Conservation (phyloP, 2,797 vertebrate species). For the Ptychadena robeensis region DNA sequence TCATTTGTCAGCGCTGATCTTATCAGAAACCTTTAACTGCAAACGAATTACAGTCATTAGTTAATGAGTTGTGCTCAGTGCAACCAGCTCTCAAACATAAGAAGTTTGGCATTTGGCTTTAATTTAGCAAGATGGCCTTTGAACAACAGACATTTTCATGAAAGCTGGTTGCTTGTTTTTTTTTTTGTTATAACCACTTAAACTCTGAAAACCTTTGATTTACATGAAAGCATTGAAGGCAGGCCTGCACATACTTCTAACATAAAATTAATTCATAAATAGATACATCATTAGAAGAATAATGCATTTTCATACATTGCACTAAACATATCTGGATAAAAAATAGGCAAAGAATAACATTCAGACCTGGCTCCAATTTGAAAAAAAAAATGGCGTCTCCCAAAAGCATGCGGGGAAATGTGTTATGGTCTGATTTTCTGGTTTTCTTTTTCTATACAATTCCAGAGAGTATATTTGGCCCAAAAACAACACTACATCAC, state of each 20-base stretch:
- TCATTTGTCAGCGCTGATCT: conserved; percentile 29
- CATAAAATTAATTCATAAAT: background rate
- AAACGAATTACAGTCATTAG: conserved; percentile 47
- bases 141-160: conserved; percentile 6
- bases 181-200: conserved; percentile 18
- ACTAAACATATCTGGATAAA: too few relatives aligned
- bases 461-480: too few relatives aligned
- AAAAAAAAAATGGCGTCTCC: too few relatives aligned
- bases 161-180: background rate
- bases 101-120: conserved; percentile 24
- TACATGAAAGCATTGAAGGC: background rate
- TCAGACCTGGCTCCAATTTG: too few relatives aligned
- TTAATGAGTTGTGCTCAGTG: conserved; percentile 33
- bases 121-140: conserved; percentile 22
- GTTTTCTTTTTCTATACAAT: too few relatives aligned
- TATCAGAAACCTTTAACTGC: conserved; percentile 35
- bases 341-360: too few relatives aligned
- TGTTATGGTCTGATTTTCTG: too few relatives aligned
- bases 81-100: conserved; percentile 26
- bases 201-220: background rate
- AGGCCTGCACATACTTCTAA: background rate
- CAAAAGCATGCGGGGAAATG: too few relatives aligned
- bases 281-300: background rate
- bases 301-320: too few relatives aligned
- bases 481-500: too few relatives aligned